Conservation (phyloP, 2,113 vertebrate genomes). For the Patagioenas fasciata region DNA sequence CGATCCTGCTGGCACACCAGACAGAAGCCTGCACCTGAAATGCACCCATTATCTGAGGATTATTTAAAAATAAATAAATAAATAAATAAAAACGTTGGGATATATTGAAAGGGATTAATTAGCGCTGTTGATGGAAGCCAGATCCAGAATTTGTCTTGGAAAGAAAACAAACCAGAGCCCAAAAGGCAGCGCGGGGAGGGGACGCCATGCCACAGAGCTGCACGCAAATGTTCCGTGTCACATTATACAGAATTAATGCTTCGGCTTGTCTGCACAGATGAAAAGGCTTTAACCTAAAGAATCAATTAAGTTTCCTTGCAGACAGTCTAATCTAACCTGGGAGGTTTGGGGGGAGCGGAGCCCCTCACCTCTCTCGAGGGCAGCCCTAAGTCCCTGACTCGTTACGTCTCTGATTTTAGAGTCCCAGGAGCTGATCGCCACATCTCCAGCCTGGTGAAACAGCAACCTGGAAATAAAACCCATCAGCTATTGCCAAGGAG, state of each 20-base stretch:
- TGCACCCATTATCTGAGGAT: neutral
- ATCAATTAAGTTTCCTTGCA: neutral
- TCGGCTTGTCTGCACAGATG: neutral
- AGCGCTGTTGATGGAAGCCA: neutral
- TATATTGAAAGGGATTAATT: neutral
- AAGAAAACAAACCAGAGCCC: neutral
- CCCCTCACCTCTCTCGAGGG: neutral
- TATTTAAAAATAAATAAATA: neutral
- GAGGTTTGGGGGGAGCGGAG: neutral
- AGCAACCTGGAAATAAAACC: neutral
- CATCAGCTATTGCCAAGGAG: too few species aligned
- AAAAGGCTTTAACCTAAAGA: slow-evolving; percentile 17
- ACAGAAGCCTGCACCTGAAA: neutral
- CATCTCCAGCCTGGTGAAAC: neutral
- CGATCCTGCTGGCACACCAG: accelerated
- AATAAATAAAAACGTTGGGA: neutral
- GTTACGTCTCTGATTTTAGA: neutral
- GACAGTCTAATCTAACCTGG: neutral
- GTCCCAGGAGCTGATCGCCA: accelerated
- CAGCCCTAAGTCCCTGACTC: neutral
- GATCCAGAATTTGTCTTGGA: neutral
- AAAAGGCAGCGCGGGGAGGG: neutral
- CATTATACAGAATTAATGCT: neutral
- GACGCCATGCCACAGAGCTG: neutral
- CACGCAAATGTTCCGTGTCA: neutral